Evolutionary conservation across 2,113 vertebrate genomes (phyloP).

Genomic region (Prinia subflava): DNA sequence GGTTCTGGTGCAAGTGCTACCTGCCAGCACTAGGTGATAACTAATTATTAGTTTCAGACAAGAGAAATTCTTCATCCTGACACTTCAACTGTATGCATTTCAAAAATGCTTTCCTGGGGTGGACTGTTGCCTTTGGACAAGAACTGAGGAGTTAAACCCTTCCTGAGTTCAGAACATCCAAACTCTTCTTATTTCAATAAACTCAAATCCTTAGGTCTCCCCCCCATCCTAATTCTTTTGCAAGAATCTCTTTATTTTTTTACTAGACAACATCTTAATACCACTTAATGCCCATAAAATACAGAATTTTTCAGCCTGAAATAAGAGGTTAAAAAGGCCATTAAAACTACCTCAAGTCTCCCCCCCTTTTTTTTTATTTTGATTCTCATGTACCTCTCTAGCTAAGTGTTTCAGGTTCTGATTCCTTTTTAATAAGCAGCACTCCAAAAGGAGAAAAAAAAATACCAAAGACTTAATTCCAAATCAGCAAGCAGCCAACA

Average conservation of each 20-base stretch:
- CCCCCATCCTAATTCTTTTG: neutral
- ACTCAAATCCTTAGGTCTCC: neutral
- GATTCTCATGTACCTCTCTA: neutral
- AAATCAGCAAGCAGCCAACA: neutral
- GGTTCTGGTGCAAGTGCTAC: neutral
- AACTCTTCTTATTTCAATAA: slow-evolving; percentile 7
- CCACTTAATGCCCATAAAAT: neutral
- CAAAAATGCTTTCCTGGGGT: neutral
- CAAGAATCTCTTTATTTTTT: neutral
- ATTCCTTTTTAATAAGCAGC: neutral
- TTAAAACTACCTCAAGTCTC: neutral
- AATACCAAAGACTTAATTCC: neutral
- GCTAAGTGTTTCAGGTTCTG: neutral
- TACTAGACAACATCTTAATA: neutral
- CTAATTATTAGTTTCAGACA: neutral
- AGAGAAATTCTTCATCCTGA: slow-evolving; percentile 29
- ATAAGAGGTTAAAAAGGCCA: neutral
- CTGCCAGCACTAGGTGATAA: neutral
- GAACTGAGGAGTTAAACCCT: neutral
- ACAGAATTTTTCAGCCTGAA: neutral
- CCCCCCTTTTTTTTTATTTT: neutral
- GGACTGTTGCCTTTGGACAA: slow-evolving; percentile 47
- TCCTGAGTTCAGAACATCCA: neutral
- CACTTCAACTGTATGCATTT: neutral
- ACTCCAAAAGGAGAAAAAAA: neutral